A percentile compares a stretch with the other conserved stretches of the same genome.
Evolutionary conservation across 2,113 vertebrate genomes (phyloP).

Genomic region (Mystacornis crossleyi): DNA sequence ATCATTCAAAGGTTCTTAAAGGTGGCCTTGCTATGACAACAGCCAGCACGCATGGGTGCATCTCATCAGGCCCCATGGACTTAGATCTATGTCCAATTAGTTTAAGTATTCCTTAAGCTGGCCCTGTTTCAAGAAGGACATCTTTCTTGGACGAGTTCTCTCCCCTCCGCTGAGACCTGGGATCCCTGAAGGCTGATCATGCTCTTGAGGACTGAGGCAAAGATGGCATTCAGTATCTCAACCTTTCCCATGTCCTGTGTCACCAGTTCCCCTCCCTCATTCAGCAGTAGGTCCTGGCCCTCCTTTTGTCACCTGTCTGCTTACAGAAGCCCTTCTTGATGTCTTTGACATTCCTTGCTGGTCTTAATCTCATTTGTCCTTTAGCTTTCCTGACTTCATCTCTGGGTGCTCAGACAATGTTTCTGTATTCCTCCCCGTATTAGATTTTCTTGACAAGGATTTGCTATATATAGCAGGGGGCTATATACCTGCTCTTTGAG

Average conservation of each 20-base stretch:
- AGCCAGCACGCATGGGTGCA: not conserved
- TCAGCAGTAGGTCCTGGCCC: not conserved
- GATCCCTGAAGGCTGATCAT: not conserved
- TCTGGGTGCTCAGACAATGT: not conserved
- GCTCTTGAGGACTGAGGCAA: not conserved
- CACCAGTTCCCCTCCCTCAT: not conserved
- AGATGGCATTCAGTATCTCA: not conserved
- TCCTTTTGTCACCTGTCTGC: not conserved
- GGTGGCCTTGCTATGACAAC: not conserved
- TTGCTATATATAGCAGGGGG: not conserved
- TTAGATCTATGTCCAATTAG: not conserved
- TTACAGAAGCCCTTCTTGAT: not conserved
- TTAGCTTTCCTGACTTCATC: not conserved
- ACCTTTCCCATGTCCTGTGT: not conserved
- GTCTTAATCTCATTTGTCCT: not conserved
- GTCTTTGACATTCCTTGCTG: not conserved
- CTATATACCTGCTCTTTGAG: not conserved
- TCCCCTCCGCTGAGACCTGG: not conserved
- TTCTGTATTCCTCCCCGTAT: not conserved
- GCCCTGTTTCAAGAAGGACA: not conserved
- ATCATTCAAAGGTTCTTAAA: not conserved
- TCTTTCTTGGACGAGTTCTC: not conserved
- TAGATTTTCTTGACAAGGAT: not conserved
- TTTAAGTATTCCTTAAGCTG: not conserved
- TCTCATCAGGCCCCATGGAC: not conserved